Conservation (phyloP, 2,113 vertebrate genomes). For the Polyodon spathula region DNA sequence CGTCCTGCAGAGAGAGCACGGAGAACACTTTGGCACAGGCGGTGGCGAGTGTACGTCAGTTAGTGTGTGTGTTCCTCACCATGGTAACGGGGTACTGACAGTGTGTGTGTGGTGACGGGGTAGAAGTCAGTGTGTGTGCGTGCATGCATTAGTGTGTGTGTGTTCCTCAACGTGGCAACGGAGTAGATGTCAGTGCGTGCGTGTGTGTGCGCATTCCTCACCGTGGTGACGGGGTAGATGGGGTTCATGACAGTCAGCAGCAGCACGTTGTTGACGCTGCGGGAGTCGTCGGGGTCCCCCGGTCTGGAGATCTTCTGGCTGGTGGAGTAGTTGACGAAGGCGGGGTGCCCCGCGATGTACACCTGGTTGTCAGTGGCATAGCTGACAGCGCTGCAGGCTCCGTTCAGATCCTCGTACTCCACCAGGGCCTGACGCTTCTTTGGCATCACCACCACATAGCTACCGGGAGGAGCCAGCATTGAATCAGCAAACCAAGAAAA, state of each 20-base stretch:
- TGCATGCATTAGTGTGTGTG: too few species aligned
- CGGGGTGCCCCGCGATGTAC: constrained; percentile 82
- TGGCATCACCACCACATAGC: constrained; percentile 93
- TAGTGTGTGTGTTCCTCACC: too few species aligned
- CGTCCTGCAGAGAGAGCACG: constrained; percentile 55
- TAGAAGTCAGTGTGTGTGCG: too few species aligned
- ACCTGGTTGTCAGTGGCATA: constrained; percentile 89
- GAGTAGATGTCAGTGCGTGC: too few species aligned
- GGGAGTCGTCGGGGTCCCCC: constrained; percentile 71
- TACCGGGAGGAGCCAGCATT: constrained; percentile 21
- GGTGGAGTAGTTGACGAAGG: constrained; percentile 92
- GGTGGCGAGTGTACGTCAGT: too few species aligned
- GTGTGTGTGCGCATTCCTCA: constrained; percentile 24
- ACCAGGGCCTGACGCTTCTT: constrained; percentile 90
- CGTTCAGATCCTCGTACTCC: constrained; percentile 83
- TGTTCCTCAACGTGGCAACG: too few species aligned
- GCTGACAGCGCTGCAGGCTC: constrained; percentile 82
- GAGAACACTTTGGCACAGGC: too few species aligned
- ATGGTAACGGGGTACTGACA: too few species aligned
- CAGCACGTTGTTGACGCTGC: constrained; percentile 83
- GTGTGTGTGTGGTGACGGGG: too few species aligned
- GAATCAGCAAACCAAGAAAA: background rate
- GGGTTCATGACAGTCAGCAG: constrained; percentile 89
- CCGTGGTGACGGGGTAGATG: constrained; percentile 82
- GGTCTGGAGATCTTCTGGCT: constrained; percentile 94